Evolutionary conservation across 2,888 invertebrate genomes (phyloP).

Genomic region (Mythimna loreyi): DNA sequence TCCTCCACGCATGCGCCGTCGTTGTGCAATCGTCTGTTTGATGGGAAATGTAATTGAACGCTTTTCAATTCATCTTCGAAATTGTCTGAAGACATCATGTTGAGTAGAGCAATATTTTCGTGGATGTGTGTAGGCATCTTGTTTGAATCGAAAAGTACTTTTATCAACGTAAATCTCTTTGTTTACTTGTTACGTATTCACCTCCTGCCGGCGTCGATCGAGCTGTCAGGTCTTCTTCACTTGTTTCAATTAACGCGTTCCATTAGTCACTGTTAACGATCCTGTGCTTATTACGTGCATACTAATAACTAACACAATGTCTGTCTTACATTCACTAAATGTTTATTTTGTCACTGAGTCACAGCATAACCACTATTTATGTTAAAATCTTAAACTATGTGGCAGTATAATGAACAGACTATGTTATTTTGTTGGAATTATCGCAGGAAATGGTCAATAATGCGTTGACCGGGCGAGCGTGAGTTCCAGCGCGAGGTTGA

Average conservation of each 20-base stretch:
- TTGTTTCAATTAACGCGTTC: constrained; percentile 76
- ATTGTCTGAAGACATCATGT: constrained; percentile 93
- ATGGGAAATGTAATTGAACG: constrained; percentile 96
- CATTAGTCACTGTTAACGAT: constrained; percentile 75
- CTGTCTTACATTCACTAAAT: constrained; percentile 67
- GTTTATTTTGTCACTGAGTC: constrained; percentile 75
- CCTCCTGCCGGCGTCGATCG: constrained; percentile 49
- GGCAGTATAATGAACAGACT: constrained; percentile 76
- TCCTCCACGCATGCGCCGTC: constrained; percentile 91
- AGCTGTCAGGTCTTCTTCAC: constrained; percentile 63
- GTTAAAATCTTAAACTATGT: constrained; percentile 64
- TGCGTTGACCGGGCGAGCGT: constrained; percentile 80
- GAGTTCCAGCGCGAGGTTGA: constrained; percentile 75
- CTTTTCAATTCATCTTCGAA: constrained; percentile 98
- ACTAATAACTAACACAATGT: constrained; percentile 75
- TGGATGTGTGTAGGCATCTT: constrained; percentile 85
- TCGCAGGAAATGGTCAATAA: constrained; percentile 87
- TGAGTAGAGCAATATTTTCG: constrained; percentile 91
- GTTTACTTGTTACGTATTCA: constrained; percentile 59
- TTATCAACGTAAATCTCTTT: constrained; percentile 60
- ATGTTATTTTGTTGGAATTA: constrained; percentile 76
- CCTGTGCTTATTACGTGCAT: constrained; percentile 74
- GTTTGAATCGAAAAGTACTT: constrained; percentile 66
- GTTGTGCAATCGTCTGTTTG: constrained; percentile 91
- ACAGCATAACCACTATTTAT: constrained; percentile 74